These are phyloP conservation scores for Nyleta sp. DNA, from an alignment of 2,888 invertebrate species.

Conservation along the genomic window DNA sequence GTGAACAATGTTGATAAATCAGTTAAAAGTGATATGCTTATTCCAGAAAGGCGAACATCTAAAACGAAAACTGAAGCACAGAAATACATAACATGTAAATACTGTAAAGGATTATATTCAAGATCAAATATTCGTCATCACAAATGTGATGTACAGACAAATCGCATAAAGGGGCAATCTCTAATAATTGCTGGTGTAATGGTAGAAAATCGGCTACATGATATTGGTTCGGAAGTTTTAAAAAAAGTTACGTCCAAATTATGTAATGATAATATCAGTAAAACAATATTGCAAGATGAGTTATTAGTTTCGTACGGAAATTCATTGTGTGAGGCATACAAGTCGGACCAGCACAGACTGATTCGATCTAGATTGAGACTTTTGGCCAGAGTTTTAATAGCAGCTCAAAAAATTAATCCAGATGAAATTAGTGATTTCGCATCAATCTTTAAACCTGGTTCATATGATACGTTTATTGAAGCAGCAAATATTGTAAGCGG, in stretches of 20 bases:
- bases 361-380: conserved; percentile 16
- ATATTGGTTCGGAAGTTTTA: neutral
- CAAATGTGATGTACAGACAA: conserved; percentile 6
- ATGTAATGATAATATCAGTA: conserved; percentile 7
- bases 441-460: neutral
- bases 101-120: conserved; percentile 11
- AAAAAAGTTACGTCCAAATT: neutral
- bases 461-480: neutral
- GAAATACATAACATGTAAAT: conserved; percentile 7
- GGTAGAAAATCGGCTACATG: neutral
- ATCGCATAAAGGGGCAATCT: conserved; percentile 5
- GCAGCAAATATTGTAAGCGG: conserved; percentile 12
- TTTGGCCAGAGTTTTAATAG: neutral
- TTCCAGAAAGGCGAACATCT: neutral
- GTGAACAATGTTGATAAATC: conserved; percentile 15
- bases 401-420: neutral
- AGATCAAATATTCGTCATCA: conserved; percentile 28
- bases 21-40: conserved; percentile 3
- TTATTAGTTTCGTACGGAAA: conserved; percentile 21
- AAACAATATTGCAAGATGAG: conserved; percentile 6
- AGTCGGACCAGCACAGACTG: neutral
- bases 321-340: conserved; percentile 19
- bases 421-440: conserved; percentile 2
- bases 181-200: conserved; percentile 8
- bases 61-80: neutral